phyloP scores from a whole-genome alignment of 1,140 invertebrate species.

The Agraylea sexmaculata region DNA sequence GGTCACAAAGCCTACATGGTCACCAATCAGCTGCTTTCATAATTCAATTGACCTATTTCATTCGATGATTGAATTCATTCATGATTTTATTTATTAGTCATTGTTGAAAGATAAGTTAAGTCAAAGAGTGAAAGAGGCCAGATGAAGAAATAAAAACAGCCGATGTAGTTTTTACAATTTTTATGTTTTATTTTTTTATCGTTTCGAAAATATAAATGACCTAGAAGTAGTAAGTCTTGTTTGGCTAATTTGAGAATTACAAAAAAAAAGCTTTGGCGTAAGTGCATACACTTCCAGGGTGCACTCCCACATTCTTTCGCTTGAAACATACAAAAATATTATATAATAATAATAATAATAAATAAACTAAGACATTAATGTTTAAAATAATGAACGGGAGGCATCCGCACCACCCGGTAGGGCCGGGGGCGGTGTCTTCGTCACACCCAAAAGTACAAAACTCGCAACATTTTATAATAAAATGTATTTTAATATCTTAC shows the following conservation, averaged over 20 bases:
- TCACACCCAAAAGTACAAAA: conserved; percentile 13
- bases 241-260: conserved; percentile 37
- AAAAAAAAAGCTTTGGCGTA: conserved; percentile 68
- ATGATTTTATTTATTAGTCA: conserved; percentile 4
- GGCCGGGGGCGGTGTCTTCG: not conserved
- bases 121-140: not conserved
- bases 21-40: conserved; percentile 5
- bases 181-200: conserved; percentile 18
- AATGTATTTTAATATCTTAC: conserved; percentile 20
- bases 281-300: conserved; percentile 30
- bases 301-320: conserved; percentile 11
- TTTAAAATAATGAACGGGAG: not conserved
- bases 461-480: conserved; percentile 17
- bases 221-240: conserved; percentile 19
- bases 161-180: conserved; percentile 17
- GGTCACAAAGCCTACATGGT: no score
- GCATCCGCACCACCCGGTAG: not conserved
- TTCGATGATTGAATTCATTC: not conserved
- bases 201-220: conserved; percentile 18
- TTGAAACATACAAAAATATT: conserved; percentile 14
- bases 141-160: conserved; percentile 7
- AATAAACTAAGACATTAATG: conserved; percentile 14
- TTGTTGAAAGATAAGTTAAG: not conserved
- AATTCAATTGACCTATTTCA: conserved; percentile 7
- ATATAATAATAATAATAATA: conserved; percentile 16